Base-by-base conservation (phyloP, 2,888 invertebrate species). In the Macrosiphum euphorbiae region DNA sequence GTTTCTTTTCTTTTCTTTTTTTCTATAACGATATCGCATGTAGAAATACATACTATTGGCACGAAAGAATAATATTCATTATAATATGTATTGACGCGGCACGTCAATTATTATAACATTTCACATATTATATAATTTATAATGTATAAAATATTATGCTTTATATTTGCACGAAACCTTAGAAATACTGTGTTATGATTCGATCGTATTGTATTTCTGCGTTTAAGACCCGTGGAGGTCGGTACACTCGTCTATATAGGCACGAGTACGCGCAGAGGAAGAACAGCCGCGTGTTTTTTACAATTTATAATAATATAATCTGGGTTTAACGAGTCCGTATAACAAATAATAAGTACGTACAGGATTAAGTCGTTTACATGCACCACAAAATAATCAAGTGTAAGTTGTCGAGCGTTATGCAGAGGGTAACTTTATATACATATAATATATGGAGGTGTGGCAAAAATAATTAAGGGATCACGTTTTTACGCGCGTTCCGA, bases 71-170 rank as follows among this genome's bases (percentile, higher is more conserved):
- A 85, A 85, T 85, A 44, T 85, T 52, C 55, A 88, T 52, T 50
- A 52, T 85, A 85, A 35, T 52, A 52, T 88, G 52, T 88, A 88
- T 26, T 41, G 11, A 84, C 50, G 28, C 78, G 78, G 52, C 50
- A 85, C 84, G 52, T 85, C 55, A 85, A 91, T 91, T 86, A 86
- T 86, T 44, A n/a, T 86, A 91, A 86, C 58, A 58, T 91, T 91
- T 86, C 91, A 35, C 55, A 88, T 41, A 88, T 88, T 41, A 41
- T 35, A 35, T 41, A 11, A 88, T 55, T 55, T 13, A 5, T 78
- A 47, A 78, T 13, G 24, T 20, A n/a, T 0, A 44, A 7, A 44
- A 44, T 44, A 44, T 44, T 44, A 58, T 58, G 28, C 35, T 78
- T 78, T 28, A 26, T 44, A 61, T 50, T 20, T n/a, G 90, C 44